These are phyloP conservation scores for Polyommatus iphigenia DNA, from an alignment of 2,888 invertebrate genomes.

Conservation along the genomic window DNA sequence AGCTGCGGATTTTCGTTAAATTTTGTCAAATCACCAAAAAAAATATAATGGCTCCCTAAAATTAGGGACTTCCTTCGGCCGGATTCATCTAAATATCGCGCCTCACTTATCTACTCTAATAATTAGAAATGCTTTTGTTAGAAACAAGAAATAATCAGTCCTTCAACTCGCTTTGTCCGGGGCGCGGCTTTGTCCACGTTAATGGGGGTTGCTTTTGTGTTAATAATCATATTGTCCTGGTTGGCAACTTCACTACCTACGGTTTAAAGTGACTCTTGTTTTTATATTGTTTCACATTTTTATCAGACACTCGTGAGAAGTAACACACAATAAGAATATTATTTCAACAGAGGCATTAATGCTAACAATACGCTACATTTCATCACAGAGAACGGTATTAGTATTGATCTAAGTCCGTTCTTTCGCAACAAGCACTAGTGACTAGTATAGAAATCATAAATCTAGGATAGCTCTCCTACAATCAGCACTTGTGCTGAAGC, in stretches of 20 bases:
- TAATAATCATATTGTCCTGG: slow-evolving; percentile 51
- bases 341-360: neutral
- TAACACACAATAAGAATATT: neutral
- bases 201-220: slow-evolving; percentile 54
- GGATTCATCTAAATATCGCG: slow-evolving; percentile 40
- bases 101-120: slow-evolving; percentile 45
- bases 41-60: slow-evolving; percentile 13
- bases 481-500: neutral
- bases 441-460: neutral
- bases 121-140: slow-evolving; percentile 58
- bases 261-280: slow-evolving; percentile 30
- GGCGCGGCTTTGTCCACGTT: slow-evolving; percentile 49
- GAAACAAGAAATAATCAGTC: slow-evolving; percentile 60
- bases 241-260: slow-evolving; percentile 42
- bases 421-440: no score
- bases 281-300: slow-evolving; percentile 21
- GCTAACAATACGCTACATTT: neutral
- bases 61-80: slow-evolving; percentile 33
- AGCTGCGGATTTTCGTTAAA: neutral
- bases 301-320: slow-evolving; percentile 15
- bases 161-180: slow-evolving; percentile 58
- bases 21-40: slow-evolving; percentile 21
- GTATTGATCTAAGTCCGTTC: no score
- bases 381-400: no score
- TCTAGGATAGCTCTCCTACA: neutral